A percentile compares a stretch with the other conserved stretches of the same genome.
These are phyloP conservation scores for Ophioninae sp. DNA, from an alignment of 2,888 invertebrate species.

Conservation along the genomic window DNA sequence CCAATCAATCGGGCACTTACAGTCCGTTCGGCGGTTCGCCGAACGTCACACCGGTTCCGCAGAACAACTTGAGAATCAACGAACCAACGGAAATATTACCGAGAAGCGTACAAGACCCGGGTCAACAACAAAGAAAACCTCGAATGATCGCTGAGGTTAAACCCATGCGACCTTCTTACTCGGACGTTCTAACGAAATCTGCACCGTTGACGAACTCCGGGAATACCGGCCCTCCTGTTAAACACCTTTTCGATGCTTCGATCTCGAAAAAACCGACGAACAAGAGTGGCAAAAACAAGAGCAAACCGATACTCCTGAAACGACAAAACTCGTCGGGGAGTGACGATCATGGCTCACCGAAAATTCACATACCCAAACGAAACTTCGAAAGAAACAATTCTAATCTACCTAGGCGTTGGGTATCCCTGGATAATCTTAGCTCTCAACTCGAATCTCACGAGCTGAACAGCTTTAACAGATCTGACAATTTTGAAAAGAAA, in stretches of 20 bases:
- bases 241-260: slow-evolving; percentile 49
- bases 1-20: slow-evolving; percentile 88
- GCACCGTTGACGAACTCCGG: slow-evolving; percentile 79
- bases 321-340: slow-evolving; percentile 83
- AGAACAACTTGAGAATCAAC: slow-evolving; percentile 67
- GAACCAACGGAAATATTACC: slow-evolving; percentile 72
- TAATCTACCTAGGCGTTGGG: slow-evolving; percentile 81
- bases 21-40: slow-evolving; percentile 86
- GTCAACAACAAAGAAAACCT: slow-evolving; percentile 82
- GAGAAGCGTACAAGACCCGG: slow-evolving; percentile 59
- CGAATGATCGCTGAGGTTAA: slow-evolving; percentile 92
- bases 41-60: slow-evolving; percentile 76
- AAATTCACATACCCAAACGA: slow-evolving; percentile 76
- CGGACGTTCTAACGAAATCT: slow-evolving; percentile 90
- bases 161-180: slow-evolving; percentile 93
- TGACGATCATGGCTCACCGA: slow-evolving; percentile 81
- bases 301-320: slow-evolving; percentile 80
- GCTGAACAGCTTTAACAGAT: slow-evolving; percentile 72
- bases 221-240: slow-evolving; percentile 65
- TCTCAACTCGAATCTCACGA: slow-evolving; percentile 73
- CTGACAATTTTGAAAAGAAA: slow-evolving; percentile 77
- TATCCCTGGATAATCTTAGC: slow-evolving; percentile 79
- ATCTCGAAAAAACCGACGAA: slow-evolving; percentile 74
- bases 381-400: slow-evolving; percentile 78
- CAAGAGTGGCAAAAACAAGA: slow-evolving; percentile 78